Evolutionary conservation across 2,113 vertebrate species (phyloP).

Genomic region (Notiomystis cincta): DNA sequence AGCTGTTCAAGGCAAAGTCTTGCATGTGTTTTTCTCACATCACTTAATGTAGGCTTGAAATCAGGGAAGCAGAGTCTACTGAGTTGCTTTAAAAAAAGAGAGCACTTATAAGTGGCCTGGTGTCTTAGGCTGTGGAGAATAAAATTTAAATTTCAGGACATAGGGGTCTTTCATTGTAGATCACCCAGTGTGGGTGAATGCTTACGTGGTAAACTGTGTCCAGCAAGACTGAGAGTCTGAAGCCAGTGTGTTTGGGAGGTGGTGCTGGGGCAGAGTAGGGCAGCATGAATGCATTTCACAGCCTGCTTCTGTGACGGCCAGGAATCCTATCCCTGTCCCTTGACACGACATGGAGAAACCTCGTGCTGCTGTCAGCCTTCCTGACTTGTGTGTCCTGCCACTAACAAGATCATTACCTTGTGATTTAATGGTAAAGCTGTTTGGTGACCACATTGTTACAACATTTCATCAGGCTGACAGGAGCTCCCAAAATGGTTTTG

Average conservation of each 20-base stretch:
- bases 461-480: not conserved
- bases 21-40: not conserved
- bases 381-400: not conserved
- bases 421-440: not conserved
- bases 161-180: rapidly evolving
- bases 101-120: not conserved
- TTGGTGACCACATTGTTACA: not conserved
- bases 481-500: not conserved
- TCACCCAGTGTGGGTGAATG: not conserved
- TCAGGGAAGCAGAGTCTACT: not conserved
- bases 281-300: not conserved
- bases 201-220: not conserved
- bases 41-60: not conserved
- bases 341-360: not conserved
- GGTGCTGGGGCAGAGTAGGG: not conserved
- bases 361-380: not conserved
- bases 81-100: not conserved
- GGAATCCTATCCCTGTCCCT: not conserved
- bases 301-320: not conserved
- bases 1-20: not conserved
- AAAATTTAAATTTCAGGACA: not conserved
- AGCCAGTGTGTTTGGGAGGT: not conserved
- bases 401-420: not conserved
- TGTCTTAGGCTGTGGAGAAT: not conserved
- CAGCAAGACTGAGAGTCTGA: not conserved